Percentiles rank a stretch among this genome's conserved stretches.
Evolutionary conservation across 2,888 invertebrate species (phyloP).

Genomic region (Cheilosia soror): DNA sequence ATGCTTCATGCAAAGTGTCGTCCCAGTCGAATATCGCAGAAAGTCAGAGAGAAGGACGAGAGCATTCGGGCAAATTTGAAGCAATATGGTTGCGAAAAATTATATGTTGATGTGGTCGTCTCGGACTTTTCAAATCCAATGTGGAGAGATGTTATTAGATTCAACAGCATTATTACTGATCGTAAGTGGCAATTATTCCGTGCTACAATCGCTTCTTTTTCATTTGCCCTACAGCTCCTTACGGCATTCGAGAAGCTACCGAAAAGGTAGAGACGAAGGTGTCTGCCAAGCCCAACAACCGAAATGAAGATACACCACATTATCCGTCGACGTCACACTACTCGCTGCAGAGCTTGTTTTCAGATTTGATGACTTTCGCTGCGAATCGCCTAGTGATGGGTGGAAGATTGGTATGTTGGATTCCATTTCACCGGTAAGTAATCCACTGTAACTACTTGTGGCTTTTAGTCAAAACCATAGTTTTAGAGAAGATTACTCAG

Average conservation of each 20-base stretch:
- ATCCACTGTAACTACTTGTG: constrained; percentile 34
- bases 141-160: constrained; percentile 88
- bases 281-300: constrained; percentile 84
- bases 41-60: constrained; percentile 92
- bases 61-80: constrained; percentile 93
- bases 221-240: constrained; percentile 90
- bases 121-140: constrained; percentile 95
- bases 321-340: constrained; percentile 95
- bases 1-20: constrained; percentile 95
- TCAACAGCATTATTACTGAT: constrained; percentile 98
- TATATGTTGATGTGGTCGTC: constrained; percentile 94
- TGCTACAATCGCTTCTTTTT: neutral
- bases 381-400: constrained; percentile 89
- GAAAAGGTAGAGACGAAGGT: constrained; percentile 87
- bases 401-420: constrained; percentile 97
- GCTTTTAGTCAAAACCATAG: neutral
- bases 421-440: constrained; percentile 92
- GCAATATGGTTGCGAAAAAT: constrained; percentile 91
- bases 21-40: constrained; percentile 91
- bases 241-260: constrained; percentile 97
- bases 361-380: constrained; percentile 93
- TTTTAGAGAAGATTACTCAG: constrained; percentile 88
- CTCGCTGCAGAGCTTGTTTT: constrained; percentile 91
- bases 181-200: constrained; percentile 87
- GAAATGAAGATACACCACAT: constrained; percentile 88